Evolutionary conservation across 2,797 vertebrate genomes (phyloP).

Genomic region (Fundulus diaphanus): DNA sequence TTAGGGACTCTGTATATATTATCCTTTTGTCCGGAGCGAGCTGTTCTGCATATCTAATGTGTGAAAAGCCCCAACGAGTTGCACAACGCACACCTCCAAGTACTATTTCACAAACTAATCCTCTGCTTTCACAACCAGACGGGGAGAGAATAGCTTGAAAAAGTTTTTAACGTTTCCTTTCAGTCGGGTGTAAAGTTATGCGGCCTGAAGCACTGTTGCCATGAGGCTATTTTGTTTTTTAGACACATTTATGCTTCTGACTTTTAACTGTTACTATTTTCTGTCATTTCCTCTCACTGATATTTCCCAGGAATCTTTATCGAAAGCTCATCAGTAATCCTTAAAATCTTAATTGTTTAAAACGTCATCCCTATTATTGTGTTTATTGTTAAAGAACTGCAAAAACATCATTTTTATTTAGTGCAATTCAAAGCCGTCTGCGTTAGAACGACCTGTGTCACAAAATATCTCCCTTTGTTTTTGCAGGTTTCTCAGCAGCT

Average conservation of each 20-base stretch:
- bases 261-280: too few species aligned
- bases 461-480: slow-evolving; percentile 14
- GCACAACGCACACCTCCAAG: slow-evolving; percentile 43
- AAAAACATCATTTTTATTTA: too few species aligned
- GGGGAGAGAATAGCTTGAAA: slow-evolving; percentile 38
- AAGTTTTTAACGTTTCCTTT: slow-evolving; percentile 40
- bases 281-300: background rate
- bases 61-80: slow-evolving; percentile 62
- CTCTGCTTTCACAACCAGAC: slow-evolving; percentile 44
- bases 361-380: too few species aligned
- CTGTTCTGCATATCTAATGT: slow-evolving; percentile 70
- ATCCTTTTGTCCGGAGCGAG: slow-evolving; percentile 62
- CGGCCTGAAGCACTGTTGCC: slow-evolving; percentile 36
- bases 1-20: slow-evolving; percentile 69
- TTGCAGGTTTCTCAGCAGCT: slow-evolving; percentile 60
- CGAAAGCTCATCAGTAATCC: background rate
- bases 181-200: slow-evolving; percentile 39
- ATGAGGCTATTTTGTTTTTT: slow-evolving; percentile 16
- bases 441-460: background rate
- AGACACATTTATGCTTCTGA: background rate
- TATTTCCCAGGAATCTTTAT: background rate
- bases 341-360: background rate
- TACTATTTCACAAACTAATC: slow-evolving; percentile 65
- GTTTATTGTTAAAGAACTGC: background rate
- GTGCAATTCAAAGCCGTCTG: too few species aligned